These are phyloP conservation scores for Tachysurus vachellii DNA, from an alignment of 2,113 vertebrate genomes.

Conservation along the genomic window DNA sequence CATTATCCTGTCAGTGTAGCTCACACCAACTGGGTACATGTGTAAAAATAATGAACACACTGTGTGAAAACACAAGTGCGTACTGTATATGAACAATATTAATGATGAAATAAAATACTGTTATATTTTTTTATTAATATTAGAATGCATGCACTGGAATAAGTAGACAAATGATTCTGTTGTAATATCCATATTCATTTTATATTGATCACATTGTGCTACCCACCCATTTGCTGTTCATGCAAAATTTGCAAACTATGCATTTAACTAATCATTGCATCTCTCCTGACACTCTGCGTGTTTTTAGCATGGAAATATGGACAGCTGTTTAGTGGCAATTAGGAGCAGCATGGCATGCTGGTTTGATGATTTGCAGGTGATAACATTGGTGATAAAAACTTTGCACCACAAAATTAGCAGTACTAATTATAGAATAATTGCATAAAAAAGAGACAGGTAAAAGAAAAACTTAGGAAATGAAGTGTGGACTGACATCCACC, in stretches of 20 bases:
- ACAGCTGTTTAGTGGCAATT: constrained; percentile 30
- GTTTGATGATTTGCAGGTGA: constrained; percentile 37
- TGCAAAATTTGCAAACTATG: constrained; percentile 44
- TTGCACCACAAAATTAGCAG: background rate
- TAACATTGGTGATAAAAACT: background rate
- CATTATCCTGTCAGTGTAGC: no score
- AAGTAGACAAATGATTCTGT: background rate
- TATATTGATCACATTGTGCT: background rate
- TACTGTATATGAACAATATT: background rate
- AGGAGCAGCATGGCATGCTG: constrained; percentile 17
- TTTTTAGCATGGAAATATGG: constrained; percentile 46
- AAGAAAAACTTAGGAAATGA: background rate
- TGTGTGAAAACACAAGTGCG: background rate
- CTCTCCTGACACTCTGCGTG: constrained; percentile 20
- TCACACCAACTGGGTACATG: no score
- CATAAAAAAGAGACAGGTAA: background rate
- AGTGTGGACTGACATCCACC: background rate
- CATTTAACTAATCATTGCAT: constrained; percentile 39
- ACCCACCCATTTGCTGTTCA: constrained; percentile 37
- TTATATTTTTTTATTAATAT: background rate
- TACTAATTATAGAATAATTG: background rate
- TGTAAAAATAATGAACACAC: background rate
- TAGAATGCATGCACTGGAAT: background rate
- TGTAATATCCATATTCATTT: background rate
- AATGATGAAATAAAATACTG: background rate